Evolutionary conservation across 2,113 vertebrate species (phyloP), one percentile per base, ranked within the genome.

Genomic region (Ctenodactylus gundi): DNA sequence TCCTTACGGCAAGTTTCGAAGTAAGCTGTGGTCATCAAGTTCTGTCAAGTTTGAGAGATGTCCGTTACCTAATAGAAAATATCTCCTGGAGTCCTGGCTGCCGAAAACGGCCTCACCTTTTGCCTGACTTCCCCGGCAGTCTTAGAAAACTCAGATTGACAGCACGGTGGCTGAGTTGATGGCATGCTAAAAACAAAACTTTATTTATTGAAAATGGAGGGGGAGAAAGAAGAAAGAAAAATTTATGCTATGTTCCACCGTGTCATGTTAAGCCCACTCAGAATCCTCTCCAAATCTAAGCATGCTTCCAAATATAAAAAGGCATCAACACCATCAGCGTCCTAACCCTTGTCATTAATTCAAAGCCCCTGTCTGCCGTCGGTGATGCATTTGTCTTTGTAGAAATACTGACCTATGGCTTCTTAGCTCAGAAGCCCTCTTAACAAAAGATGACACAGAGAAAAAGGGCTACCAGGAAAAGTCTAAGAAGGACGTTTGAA

Each of bases 1-100:
- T 90, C 72, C 76, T 83, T 84, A 90, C 55, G 57, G 14, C 20
- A 14, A 17, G 12, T 64, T 93, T 68, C 70, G 57, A 62, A 20
- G 65, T 90, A 70, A 95, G 81, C 55, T 95, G 15, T 77, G 90
- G 51, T 92, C 85, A 93, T 94, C 39, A 57, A 84, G 51, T 89
- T 85, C 90, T 72, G 81, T 88, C 77, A 62, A 73, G 76, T 67
- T 36, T 88, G 70, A 92, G 64, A 96, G 76, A 84, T 88, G 41
- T 39, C 73, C 4, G 12, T 95, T 94, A 90, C 51, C 81, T 46
- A 58, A 41, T 8, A 67, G 94, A 89, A 94, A 82, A 46, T 91
- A 78, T 58, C 51, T 93, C 41, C 51, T n/a, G 41, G 73, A 78
- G 31, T 88, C 92, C 82, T 95, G 29, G 65, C 57, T 81, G 25